Evolutionary conservation across 2,113 vertebrate genomes (phyloP), one percentile per base, ranked within the genome.

Genomic region (Corythornis vintsioides): DNA sequence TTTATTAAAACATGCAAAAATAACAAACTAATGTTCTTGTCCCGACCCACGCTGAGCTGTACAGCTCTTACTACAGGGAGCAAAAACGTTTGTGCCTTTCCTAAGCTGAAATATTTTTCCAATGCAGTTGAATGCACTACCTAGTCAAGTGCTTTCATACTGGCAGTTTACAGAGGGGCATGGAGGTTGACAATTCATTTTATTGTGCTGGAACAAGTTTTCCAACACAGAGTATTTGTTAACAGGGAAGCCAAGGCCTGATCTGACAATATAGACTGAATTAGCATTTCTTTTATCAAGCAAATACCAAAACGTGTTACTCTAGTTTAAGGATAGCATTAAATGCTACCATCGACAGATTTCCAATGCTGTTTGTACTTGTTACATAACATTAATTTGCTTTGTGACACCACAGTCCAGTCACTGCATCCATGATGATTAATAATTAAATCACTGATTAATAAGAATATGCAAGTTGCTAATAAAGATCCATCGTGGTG

Each of bases 1-100:
- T 94, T 93, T 94, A 66, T 42, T 78, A 79, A 84, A 87, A 76
- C n/a, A 79, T 74, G 63, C 71, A 92, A 89, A 86, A 91, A 88
- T 71, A 89, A 84, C 70, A 86, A 94, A 92, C n/a, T 47, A 75
- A 72, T 0, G 0, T 22, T 87, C 71, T 83, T 26, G 29, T 50
- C 53, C 26, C 55, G 64, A 71, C 50, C 2, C 0, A 52, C 33
- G n/a, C 61, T 1, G 31, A 92, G 86, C 45, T 71, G 33, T 52
- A 47, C 55, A 40, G 53, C 56, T 77, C 83, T 59, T 73, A 71
- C 72, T 74, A 43, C 26, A 38, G 63, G 17, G 66, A 70, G 64
- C 2, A 1, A 42, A 66, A 76, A 63, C 12, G 5, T 21, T 25
- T 45, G 13, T 67, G 35, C 15, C 28, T 91, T 47, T 20, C 9